These are phyloP conservation scores for Monopis laevigella DNA, from an alignment of 2,888 invertebrate genomes.

Conservation along the genomic window DNA sequence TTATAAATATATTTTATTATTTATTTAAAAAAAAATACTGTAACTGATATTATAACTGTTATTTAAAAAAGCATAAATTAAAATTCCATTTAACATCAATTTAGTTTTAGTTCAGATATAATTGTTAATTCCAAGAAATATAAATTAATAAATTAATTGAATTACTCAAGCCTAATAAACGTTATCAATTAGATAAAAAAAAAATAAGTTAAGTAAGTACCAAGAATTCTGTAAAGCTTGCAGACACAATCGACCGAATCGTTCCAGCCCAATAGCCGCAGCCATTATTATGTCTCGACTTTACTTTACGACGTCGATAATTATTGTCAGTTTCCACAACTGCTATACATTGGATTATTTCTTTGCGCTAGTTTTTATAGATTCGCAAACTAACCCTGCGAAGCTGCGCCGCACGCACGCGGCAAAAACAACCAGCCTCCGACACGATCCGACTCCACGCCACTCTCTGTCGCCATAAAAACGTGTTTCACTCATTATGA, in stretches of 20 bases:
- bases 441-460: conserved; percentile 6
- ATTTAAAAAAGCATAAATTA: no score
- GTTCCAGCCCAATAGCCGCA: conserved; percentile 45
- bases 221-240: neutral
- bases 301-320: conserved; percentile 22
- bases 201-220: neutral
- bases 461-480: conserved; percentile 31
- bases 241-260: conserved; percentile 31
- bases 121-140: neutral
- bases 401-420: neutral
- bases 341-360: conserved; percentile 8
- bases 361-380: conserved; percentile 8
- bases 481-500: conserved; percentile 61
- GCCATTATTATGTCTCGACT: conserved; percentile 40
- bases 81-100: no score
- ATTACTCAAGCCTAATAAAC: neutral
- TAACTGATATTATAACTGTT: no score
- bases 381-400: conserved; percentile 9
- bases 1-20: no score
- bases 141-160: conserved; percentile 1
- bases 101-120: no score
- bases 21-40: no score
- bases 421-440: conserved; percentile 6
- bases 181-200: conserved; percentile 5
- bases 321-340: conserved; percentile 21